These are phyloP conservation scores for Hydriomena furcata DNA, from an alignment of 2,888 invertebrate genomes.

Conservation along the genomic window DNA sequence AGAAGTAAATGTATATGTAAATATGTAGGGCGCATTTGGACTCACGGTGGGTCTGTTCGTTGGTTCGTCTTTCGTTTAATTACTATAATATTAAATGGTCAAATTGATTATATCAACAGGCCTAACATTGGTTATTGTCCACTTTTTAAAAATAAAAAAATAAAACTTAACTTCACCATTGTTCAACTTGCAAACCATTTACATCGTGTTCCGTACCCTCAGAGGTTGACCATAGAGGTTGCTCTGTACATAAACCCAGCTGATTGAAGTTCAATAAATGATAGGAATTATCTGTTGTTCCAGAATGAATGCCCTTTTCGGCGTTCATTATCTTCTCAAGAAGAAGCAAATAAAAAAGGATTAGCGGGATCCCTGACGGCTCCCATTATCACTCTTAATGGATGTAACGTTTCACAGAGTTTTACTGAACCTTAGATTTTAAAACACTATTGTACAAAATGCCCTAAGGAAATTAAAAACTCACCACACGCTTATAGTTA, in stretches of 20 bases:
- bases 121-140: no score
- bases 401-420: slow-evolving; percentile 38
- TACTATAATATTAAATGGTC: no score
- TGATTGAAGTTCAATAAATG: slow-evolving; percentile 18
- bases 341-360: slow-evolving; percentile 57
- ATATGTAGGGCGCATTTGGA: no score
- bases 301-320: slow-evolving; percentile 71
- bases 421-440: slow-evolving; percentile 42
- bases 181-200: no score
- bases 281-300: slow-evolving; percentile 45
- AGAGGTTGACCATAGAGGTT: no score
- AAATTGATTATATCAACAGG: no score
- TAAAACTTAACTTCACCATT: no score
- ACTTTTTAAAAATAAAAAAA: no score
- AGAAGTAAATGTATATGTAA: no score
- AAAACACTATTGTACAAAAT: slow-evolving; percentile 45
- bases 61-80: no score
- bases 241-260: no score
- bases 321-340: slow-evolving; percentile 71
- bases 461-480: slow-evolving; percentile 30
- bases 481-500: slow-evolving; percentile 35
- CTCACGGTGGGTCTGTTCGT: no score
- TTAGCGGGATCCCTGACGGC: slow-evolving; percentile 39
- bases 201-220: neutral
- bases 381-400: slow-evolving; percentile 29